These are phyloP conservation scores for Todiramphus saurophagus DNA, from an alignment of 2,113 vertebrate genomes.

Conservation along the genomic window DNA sequence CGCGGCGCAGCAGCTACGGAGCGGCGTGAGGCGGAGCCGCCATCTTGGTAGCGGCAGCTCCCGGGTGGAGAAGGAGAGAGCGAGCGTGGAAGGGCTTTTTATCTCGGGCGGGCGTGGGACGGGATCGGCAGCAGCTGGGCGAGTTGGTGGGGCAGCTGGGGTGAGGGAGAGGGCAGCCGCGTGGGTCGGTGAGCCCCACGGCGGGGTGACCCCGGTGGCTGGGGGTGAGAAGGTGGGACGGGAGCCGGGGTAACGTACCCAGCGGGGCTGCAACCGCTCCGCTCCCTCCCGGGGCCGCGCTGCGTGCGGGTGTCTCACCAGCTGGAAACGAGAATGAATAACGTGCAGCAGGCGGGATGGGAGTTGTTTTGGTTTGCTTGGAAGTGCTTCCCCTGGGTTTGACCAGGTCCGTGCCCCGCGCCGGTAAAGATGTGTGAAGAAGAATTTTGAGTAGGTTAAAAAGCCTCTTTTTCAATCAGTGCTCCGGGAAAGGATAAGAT, in stretches of 20 bases:
- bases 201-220: not conserved
- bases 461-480: constrained; percentile 12
- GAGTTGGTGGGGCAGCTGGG: not conserved
- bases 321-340: not conserved
- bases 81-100: not conserved
- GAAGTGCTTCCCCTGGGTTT: not conserved
- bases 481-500: constrained; percentile 29
- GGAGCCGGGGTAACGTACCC: not conserved
- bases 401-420: not conserved
- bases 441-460: constrained; percentile 13
- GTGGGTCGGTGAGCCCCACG: not conserved
- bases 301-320: not conserved
- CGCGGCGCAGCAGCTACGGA: not conserved
- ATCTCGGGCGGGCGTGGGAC: not conserved
- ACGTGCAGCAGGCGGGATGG: not conserved
- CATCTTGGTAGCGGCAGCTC: not conserved
- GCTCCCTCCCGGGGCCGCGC: not conserved
- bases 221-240: not conserved
- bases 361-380: not conserved
- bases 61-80: rapidly evolving
- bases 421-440: not conserved
- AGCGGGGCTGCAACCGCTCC: rapidly evolving
- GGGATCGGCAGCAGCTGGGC: not conserved
- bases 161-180: rapidly evolving
- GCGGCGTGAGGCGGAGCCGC: not conserved